Evolutionary conservation across 2,797 vertebrate species (phyloP).

Genomic region (Melanotaenia pygmaea): DNA sequence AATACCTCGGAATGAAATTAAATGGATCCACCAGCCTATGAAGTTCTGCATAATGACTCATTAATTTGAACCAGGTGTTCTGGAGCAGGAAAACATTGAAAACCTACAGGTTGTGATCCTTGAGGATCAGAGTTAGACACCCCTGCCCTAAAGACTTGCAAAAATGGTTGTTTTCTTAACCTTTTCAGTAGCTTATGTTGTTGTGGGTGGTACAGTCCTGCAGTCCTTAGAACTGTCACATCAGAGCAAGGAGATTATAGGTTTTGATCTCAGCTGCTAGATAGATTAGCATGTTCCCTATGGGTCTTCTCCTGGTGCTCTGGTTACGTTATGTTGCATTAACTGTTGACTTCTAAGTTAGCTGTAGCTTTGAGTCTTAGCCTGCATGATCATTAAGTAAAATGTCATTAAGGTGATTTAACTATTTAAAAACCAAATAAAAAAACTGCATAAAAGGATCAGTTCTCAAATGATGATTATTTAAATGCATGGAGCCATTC

Average conservation of each 20-base stretch:
- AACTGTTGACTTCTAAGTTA: not conserved
- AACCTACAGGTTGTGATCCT: no score
- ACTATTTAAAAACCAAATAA: slow-evolving; percentile 16
- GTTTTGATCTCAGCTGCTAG: not conserved
- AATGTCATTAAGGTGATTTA: slow-evolving; percentile 17
- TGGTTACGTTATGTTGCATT: not conserved
- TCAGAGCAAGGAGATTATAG: not conserved
- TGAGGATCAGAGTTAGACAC: no score
- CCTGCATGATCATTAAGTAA: not conserved
- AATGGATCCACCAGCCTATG: no score
- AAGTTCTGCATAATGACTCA: no score
- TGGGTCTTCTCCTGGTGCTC: not conserved
- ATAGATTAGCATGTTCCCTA: not conserved
- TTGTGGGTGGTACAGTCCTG: not conserved
- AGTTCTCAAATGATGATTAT: slow-evolving; percentile 11
- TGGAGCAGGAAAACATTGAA: no score
- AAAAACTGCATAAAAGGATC: slow-evolving; percentile 16
- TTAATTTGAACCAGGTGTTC: no score
- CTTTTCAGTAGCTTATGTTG: not conserved
- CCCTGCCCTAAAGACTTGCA: not conserved
- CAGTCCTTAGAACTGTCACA: not conserved
- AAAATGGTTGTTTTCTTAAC: not conserved
- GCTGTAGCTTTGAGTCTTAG: not conserved
- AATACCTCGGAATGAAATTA: no score
- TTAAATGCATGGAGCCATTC: slow-evolving; percentile 20